These are phyloP conservation scores for Isurus oxyrinchus DNA, from an alignment of 2,113 vertebrate species.

Conservation along the genomic window DNA sequence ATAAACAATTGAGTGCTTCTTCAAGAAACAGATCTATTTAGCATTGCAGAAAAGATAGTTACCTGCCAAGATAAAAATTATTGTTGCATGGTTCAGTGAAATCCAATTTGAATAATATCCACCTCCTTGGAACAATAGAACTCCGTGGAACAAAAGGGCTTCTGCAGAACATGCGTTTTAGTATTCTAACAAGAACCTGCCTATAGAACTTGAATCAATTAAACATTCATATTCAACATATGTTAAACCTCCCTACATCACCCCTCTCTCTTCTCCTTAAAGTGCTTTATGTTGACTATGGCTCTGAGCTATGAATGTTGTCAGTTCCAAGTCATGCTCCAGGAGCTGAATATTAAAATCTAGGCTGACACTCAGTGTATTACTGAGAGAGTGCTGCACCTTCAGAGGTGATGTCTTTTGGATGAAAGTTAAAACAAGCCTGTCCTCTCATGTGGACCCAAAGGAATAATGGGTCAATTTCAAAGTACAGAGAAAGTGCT, in stretches of 20 bases:
- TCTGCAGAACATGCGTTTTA: background rate
- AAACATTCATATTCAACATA: background rate
- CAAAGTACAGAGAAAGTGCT: background rate
- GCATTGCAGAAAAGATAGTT: background rate
- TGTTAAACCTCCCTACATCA: background rate
- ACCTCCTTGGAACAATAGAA: background rate
- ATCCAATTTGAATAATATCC: background rate
- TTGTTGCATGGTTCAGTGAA: background rate
- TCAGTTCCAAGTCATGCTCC: background rate
- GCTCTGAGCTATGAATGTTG: background rate
- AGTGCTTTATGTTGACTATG: background rate
- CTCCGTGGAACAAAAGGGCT: background rate
- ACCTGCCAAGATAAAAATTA: background rate
- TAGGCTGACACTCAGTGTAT: background rate
- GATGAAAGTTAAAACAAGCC: too few species aligned
- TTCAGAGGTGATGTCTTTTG: too few species aligned
- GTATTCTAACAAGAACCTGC: background rate
- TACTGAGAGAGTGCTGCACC: too few species aligned
- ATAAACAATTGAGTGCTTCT: background rate
- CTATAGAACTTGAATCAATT: background rate
- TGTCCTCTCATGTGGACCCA: too few species aligned
- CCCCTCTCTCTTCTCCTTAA: background rate
- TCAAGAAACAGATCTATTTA: background rate
- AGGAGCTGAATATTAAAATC: background rate
- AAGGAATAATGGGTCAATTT: background rate